Evolutionary conservation across 2,797 vertebrate species (phyloP).

Genomic region (Falco naumanni): DNA sequence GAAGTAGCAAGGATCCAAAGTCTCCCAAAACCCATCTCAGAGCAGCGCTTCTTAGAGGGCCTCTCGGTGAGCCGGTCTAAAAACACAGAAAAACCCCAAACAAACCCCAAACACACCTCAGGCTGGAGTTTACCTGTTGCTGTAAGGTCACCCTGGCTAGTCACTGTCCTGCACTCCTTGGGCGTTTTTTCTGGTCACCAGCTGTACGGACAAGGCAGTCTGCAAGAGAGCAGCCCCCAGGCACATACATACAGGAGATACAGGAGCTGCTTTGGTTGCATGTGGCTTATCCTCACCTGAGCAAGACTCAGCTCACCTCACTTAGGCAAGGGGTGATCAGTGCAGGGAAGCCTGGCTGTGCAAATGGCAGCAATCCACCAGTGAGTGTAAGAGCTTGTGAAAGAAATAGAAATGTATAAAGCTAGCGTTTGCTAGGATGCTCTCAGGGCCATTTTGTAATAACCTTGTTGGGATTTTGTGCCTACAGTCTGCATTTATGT

Average conservation of each 20-base stretch:
- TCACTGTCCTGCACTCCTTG: not conserved
- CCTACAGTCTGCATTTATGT: conserved; percentile 93
- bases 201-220: not conserved
- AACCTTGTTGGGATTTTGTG: conserved; percentile 1
- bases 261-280: not conserved
- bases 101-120: not conserved
- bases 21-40: not conserved
- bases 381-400: not conserved
- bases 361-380: not conserved
- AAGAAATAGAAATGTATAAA: not conserved
- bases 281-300: not conserved
- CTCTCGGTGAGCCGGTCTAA: not conserved
- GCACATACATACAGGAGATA: not conserved
- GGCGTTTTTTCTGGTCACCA: not conserved
- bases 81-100: not conserved
- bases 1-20: not conserved
- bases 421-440: not conserved
- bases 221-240: not conserved
- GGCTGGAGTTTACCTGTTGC: not conserved
- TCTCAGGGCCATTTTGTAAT: not conserved
- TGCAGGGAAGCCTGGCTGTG: not conserved
- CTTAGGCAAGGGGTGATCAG: not conserved
- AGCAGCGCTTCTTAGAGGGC: not conserved
- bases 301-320: not conserved
- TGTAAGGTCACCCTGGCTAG: not conserved